Conservation (phyloP, 2,797 vertebrate genomes). For the Molossus alvarezi region DNA sequence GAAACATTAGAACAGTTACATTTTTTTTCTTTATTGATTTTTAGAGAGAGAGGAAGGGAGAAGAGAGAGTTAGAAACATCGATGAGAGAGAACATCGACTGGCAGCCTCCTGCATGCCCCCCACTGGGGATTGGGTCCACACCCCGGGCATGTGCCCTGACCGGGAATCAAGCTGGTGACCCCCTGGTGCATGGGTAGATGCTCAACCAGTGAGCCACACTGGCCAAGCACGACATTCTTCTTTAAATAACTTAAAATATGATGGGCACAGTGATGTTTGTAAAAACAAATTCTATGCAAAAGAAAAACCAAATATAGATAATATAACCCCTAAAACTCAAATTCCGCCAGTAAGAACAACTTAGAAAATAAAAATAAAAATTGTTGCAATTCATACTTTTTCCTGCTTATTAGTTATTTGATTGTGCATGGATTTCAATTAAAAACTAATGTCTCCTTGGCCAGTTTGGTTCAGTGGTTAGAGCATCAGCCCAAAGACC, state of each 20-base stretch:
- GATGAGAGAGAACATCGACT: too few species aligned
- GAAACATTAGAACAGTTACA: slow-evolving; percentile 53
- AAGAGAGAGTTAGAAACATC: too few species aligned
- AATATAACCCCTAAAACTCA: slow-evolving; percentile 57
- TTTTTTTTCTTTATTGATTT: too few species aligned
- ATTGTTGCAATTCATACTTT: slow-evolving; percentile 31
- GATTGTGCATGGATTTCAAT: slow-evolving; percentile 42
- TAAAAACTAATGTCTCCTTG: slow-evolving; percentile 33
- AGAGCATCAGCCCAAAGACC: too few species aligned
- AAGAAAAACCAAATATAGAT: slow-evolving; percentile 51
- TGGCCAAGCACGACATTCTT: neutral
- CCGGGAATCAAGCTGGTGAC: too few species aligned
- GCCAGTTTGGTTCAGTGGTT: too few species aligned
- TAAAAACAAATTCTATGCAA: slow-evolving; percentile 30
- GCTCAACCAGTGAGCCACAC: too few species aligned
- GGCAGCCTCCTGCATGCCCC: too few species aligned
- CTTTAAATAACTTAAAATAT: slow-evolving; percentile 69
- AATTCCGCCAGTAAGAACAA: slow-evolving; percentile 61
- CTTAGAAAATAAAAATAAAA: slow-evolving; percentile 30
- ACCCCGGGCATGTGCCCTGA: too few species aligned
- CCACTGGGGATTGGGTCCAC: too few species aligned
- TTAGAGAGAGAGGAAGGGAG: too few species aligned
- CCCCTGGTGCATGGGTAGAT: too few species aligned
- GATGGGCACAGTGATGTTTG: neutral
- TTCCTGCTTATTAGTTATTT: slow-evolving; percentile 20